Percentiles rank a stretch among this genome's conserved stretches.
Evolutionary conservation across 2,888 invertebrate species (phyloP).

Genomic region (Sinotaia quadrata): DNA sequence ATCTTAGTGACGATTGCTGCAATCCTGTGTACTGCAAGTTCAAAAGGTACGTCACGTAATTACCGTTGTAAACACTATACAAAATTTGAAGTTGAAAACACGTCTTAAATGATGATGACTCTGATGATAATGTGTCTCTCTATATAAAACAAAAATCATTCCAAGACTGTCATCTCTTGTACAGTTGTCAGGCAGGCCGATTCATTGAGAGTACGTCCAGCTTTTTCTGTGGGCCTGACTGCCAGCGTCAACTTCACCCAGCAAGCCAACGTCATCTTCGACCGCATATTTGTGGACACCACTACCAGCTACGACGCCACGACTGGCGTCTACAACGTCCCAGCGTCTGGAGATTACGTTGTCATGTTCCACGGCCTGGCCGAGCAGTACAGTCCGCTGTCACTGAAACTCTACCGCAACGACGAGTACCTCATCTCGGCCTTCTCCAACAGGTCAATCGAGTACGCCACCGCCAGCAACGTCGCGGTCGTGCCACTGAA

Average conservation of each 20-base stretch:
- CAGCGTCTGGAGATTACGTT: constrained; percentile 42
- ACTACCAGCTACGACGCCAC: constrained; percentile 45
- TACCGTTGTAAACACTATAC: too few species aligned
- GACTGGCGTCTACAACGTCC: constrained; percentile 44
- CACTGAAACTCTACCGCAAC: constrained; percentile 48
- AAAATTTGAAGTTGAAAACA: too few species aligned
- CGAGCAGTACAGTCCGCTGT: constrained; percentile 38
- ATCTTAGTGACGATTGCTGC: too few species aligned
- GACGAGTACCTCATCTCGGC: constrained; percentile 45
- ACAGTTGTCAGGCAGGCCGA: too few species aligned
- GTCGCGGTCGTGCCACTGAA: constrained; percentile 37
- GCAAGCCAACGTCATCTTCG: constrained; percentile 39
- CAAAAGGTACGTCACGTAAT: too few species aligned
- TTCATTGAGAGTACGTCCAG: too few species aligned
- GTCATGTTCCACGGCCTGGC: constrained; percentile 46
- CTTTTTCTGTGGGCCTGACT: constrained; percentile 54
- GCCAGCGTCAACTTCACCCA: constrained; percentile 26
- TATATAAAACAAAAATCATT: too few species aligned
- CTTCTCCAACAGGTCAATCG: constrained; percentile 42
- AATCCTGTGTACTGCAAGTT: too few species aligned
- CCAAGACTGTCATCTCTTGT: too few species aligned
- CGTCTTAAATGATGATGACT: too few species aligned
- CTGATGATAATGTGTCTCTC: too few species aligned
- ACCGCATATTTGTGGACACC: constrained; percentile 45
- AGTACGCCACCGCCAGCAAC: constrained; percentile 48